Conservation (phyloP, 2,888 invertebrate species). For the Cephus spinipes region DNA sequence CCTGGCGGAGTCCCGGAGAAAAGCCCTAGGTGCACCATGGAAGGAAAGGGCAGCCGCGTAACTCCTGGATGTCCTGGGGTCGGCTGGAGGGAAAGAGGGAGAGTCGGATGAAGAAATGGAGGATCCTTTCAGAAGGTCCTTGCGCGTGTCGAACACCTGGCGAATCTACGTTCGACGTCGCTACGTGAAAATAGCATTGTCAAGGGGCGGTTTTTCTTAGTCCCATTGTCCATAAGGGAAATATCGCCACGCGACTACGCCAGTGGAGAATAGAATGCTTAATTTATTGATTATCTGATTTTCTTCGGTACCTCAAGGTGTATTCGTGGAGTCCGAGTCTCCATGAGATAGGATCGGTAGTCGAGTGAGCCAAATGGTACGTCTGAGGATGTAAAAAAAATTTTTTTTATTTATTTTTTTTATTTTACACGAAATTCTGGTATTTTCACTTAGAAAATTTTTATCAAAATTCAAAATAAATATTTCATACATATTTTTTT, state of each 20-base stretch:
- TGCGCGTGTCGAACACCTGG: conserved; percentile 48
- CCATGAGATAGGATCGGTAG: too few species aligned
- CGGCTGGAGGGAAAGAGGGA: too few species aligned
- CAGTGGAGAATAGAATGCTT: conserved; percentile 1
- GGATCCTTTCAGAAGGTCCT: not conserved
- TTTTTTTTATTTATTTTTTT: too few species aligned
- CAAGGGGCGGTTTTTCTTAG: not conserved
- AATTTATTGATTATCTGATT: conserved; percentile 27
- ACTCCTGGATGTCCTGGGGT: conserved; percentile 13
- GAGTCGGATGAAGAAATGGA: too few species aligned
- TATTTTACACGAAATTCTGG: too few species aligned
- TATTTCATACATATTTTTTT: too few species aligned
- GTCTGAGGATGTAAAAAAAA: too few species aligned
- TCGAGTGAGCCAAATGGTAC: too few species aligned
- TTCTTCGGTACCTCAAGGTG: not conserved
- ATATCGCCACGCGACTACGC: conserved; percentile 4
- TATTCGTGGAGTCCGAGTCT: too few species aligned
- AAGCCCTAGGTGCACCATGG: not conserved
- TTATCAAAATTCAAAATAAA: too few species aligned
- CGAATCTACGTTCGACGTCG: conserved; percentile 16
- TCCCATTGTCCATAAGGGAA: not conserved
- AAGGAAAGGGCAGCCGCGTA: conserved; percentile 20
- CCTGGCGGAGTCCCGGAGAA: conserved; percentile 25
- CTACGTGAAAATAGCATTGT: not conserved
- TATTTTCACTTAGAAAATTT: too few species aligned